Base-by-base conservation (phyloP, 2,797 vertebrate genomes). In the Sus cebifrons region DNA sequence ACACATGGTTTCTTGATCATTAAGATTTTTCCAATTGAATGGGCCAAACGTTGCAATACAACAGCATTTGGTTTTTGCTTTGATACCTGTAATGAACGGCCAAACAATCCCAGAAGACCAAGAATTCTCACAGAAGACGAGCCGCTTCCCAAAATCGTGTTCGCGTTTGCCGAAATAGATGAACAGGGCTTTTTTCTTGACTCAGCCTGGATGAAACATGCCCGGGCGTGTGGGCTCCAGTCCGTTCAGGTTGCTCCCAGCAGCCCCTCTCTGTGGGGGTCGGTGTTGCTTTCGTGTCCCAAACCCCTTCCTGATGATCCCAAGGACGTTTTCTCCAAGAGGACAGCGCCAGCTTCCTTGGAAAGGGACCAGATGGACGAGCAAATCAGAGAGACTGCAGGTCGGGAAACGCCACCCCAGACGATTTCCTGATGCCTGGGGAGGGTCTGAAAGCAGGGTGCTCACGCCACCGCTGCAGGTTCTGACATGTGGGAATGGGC, bases 1-100 rank as follows among this genome's bases (percentile, higher is more conserved):
- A 98, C 98, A 98, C 95, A 98, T 98, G 98, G 96, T 97, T 98
- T 98, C 98, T 97, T 98, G 97, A 98, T 98, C 97, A 98, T 98
- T 98, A 98, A 93, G 84, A 52, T 97, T 98, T 98, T 98, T 98
- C 98, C 98, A 97, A 97, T 78, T 96, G 96, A 98, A 98, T 98
- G 96, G 95, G 97, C 98, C 98, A 99, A 98, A 96, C 97, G 98
- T 98, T 95, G 97, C 92, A 97, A 98, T 97, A 86, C 68, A 95
- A 74, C 95, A 97, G 97, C 98, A 98, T 97, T 98, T 97, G 64
- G 85, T 97, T 98, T 98, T 98, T 98, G 92, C 98, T 98, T 98
- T 98, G 97, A 98, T 98, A 98, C 98, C 96, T 97, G 78, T 97
- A 98, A 98, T 98, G 98, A 98, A 98, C 98, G 95, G 95, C 95